Base-by-base conservation (phyloP, 2,888 invertebrate genomes). In the Sarcophaga rosellei region DNA sequence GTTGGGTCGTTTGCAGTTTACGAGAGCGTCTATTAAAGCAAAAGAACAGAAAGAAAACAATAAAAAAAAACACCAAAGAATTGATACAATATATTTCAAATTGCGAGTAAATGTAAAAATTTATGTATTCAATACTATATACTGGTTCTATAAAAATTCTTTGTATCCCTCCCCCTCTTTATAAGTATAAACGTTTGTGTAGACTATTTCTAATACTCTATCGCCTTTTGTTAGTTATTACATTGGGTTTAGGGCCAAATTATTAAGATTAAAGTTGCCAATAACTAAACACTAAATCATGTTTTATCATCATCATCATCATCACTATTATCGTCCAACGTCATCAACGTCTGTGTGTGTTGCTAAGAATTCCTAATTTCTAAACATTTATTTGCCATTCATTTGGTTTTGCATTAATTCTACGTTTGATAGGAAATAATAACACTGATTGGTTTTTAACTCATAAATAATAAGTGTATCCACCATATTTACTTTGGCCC, bases 1-100 rank as follows among this genome's bases (percentile, higher is more conserved):
- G 95, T 89, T 96, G 95, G 90, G 95, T 95, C 90, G 90, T 92
- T 92, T 97, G 97, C 88, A 97, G 94, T 91, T 97, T 97, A 88
- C 96, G 95, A 11, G 97, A 96, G 83, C 97, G 94, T 87, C 97
- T 95, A 86, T 81, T 76, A 21, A 47, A 66, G 66, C 61, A 83
- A 65, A 79, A 69, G 53, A 35, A 20, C 20, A 76, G 17, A 20
- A 35, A 35, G 23, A 45, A 62, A 76, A 25, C 2, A 6, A 23
- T 53, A 53, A 8, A 65, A 68, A 78, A 65, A 1, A 66, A 57
- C 12, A n/a, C 21, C 6, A 25, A 62, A 62, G 44, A 68, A 73
- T 62, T 66, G 66, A 17, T 35, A 57, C 6, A 57, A n/a, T 17
- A 35, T 69, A 57, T 73, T 81, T 69, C 47, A 81, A 81, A 25